Base-by-base conservation (phyloP, 2,888 invertebrate species). In the Drosophila flavopinicola region DNA sequence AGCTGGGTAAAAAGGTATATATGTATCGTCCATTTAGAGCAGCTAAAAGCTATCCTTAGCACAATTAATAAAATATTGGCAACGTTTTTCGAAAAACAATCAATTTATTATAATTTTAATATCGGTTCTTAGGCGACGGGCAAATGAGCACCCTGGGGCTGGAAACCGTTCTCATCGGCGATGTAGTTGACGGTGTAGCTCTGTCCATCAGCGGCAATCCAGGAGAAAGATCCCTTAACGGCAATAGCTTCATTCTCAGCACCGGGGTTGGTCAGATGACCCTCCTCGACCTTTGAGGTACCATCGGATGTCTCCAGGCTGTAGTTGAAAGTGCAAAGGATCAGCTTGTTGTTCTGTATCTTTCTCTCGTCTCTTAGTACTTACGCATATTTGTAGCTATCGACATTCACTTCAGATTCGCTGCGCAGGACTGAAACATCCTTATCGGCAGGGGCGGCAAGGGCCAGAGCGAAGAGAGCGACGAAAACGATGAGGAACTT, bases 181-280 rank as follows among this genome's bases (percentile, higher is more conserved):
- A 86, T 7, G 44, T 89, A 91, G 64, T 38, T 93, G 51, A 94
- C 93, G 2, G 92, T 91, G 88, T 94, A 94, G 0, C 90, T 90
- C 6, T 91, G 89, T 6, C 93, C 93, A 75, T 94, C 93, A 39
- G 92, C 92, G 9, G 90, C 93, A 0, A 92, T 88, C 90, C 91
- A 93, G 1, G 89, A 83, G 90, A 90, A 89, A 2, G 66, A 45
- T 7, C 90, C 90, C 0, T 23, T 15, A 0, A 88, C 89, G 7
- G 65, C 4, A 6, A 90, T 57, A 20, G 71, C 70, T 52, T 85
- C 85, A 0, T 75, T 0, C 6, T 93, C 93, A 1, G 59, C 1
- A 0, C 92, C 93, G 11, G 3, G 0, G n/a, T 88, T 72, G 0
- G 52, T 54, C 6, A 88, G 49, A 0, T 58, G 0, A 23, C 88